Evolutionary conservation across 2,888 invertebrate species (phyloP), one percentile per base, ranked within the genome.

Genomic region (Pandemis heparana): DNA sequence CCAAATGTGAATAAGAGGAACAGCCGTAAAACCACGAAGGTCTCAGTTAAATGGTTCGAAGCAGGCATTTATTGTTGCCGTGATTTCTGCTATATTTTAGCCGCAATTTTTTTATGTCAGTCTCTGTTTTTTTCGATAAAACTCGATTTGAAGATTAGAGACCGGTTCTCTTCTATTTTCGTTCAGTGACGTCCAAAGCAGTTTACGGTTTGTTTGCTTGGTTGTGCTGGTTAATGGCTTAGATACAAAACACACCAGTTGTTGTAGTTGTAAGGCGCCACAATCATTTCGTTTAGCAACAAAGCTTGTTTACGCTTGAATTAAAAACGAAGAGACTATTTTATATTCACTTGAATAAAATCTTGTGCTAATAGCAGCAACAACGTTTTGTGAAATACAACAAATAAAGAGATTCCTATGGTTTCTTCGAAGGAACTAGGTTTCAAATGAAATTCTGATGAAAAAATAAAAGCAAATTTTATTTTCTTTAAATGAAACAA

Each of bases 111-210:
- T 67, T 62, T 41, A 59, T 16, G 14, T 7, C 5, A 43, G 51
- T 60, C 64, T 71, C 63, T 59, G 68, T 75, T 75, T 77, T 62
- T 74, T 75, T 56, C 65, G 62, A 75, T 75, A 53, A 62, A 63
- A 68, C n/a, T 38, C 39, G 18, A 65, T 16, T 70, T 61, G n/a
- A 59, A 43, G 12, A 51, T 63, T 48, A 46, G 23, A 7, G 41
- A 56, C n/a, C 38, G 41, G 65, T 51, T 65, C 18, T 38, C 14
- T 16, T 62, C 38, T 60, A 60, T 73, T 56, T 73, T 64, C 12
- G 43, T 43, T 48, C 41, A 48, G 16, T 10, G 23, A 59, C 64
- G 48, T 69, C 48, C 48, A 61, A 51, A 60, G 38, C 4, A 39
- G 39, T 69, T 69, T 51, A 39, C 59, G 48, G 61, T 48, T 64